Conservation (phyloP, 2,888 invertebrate species). For the Sialis fuliginosa region DNA sequence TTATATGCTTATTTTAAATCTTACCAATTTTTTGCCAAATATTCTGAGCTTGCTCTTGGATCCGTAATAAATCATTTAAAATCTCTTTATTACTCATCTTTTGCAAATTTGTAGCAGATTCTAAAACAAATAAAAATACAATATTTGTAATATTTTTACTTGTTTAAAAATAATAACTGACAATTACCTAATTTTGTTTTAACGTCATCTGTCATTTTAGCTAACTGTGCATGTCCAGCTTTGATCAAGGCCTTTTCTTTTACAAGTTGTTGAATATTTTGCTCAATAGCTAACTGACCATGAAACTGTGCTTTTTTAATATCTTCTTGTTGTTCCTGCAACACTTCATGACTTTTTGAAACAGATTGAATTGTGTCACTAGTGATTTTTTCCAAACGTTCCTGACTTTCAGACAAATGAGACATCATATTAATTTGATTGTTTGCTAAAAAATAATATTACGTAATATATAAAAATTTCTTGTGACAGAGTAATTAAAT, state of each 20-base stretch:
- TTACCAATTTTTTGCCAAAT: slow-evolving; percentile 37
- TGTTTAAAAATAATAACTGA: slow-evolving; percentile 1
- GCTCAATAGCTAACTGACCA: slow-evolving; percentile 30
- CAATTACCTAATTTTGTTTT: slow-evolving; percentile 30
- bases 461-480: neutral
- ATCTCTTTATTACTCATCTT: slow-evolving; percentile 28
- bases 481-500: neutral
- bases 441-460: slow-evolving; percentile 17
- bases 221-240: slow-evolving; percentile 34
- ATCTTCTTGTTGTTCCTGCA: slow-evolving; percentile 32
- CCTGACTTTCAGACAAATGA: slow-evolving; percentile 25
- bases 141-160: slow-evolving; percentile 1
- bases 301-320: slow-evolving; percentile 28
- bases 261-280: slow-evolving; percentile 34
- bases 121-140: neutral
- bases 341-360: slow-evolving; percentile 25
- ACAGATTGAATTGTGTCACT: slow-evolving; percentile 25
- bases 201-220: slow-evolving; percentile 33
- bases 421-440: slow-evolving; percentile 27
- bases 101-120: slow-evolving; percentile 17
- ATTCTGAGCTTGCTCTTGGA: slow-evolving; percentile 32
- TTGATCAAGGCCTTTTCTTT: slow-evolving; percentile 40
- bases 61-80: slow-evolving; percentile 30
- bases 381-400: slow-evolving; percentile 26
- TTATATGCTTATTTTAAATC: slow-evolving; percentile 1